These are phyloP conservation scores for Sterna hirundo DNA, from an alignment of 2,113 vertebrate genomes.

Conservation along the genomic window DNA sequence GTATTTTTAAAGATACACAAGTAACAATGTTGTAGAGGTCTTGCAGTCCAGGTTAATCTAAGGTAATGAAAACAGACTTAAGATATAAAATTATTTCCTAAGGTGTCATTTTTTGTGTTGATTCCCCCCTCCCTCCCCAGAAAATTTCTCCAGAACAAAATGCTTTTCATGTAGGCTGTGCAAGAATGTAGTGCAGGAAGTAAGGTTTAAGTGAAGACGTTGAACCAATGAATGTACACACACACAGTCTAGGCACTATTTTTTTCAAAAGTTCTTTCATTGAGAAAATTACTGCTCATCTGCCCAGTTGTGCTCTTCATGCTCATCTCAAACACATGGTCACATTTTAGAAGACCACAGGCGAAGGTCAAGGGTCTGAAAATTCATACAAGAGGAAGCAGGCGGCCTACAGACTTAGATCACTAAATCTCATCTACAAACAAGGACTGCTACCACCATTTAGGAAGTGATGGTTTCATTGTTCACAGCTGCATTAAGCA, in stretches of 20 bases:
- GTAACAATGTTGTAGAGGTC: neutral
- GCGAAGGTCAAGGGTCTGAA: neutral
- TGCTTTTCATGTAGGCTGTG: neutral
- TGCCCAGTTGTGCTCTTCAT: neutral
- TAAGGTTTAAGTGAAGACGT: neutral
- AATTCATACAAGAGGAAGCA: neutral
- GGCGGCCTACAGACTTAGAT: neutral
- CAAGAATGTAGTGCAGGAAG: neutral
- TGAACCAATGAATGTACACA: neutral
- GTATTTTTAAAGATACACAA: neutral
- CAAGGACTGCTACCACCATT: neutral
- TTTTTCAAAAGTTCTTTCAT: neutral
- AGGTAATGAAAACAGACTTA: neutral
- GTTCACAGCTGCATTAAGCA: neutral
- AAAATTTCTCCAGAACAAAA: neutral
- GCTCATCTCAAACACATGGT: neutral
- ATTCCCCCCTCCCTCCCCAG: neutral
- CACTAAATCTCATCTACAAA: neutral
- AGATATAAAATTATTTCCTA: neutral
- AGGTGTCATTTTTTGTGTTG: neutral
- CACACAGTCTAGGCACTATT: neutral
- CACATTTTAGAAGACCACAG: neutral
- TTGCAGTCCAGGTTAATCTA: neutral
- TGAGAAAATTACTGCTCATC: neutral
- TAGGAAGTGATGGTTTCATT: fast-evolving